Base-by-base conservation (phyloP, 2,797 vertebrate genomes). In the Percopsis omiscomaycus region DNA sequence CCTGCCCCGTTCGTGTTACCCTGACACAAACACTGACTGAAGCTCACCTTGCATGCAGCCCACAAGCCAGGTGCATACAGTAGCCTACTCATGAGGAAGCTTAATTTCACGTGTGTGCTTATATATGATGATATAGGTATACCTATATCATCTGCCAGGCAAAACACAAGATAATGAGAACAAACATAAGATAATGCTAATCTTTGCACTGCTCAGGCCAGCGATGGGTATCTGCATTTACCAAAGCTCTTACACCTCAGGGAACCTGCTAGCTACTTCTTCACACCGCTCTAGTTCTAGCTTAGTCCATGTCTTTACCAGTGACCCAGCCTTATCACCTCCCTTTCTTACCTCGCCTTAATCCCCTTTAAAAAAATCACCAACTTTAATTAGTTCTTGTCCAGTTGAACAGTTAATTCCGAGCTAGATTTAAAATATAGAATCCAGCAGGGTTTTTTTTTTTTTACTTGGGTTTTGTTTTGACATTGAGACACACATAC, bases 351-450 rank as follows among this genome's bases (percentile, higher is more conserved):
- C 74, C 68, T 79, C 22, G 3, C 44, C 54, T 69, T 79, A 86
- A 86, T 80, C 78, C 78, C 76, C 58, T 66, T 83, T 69, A 66
- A 82, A 63, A 74, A 85, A 74, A 79, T 76, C 64, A 73, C 30
- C 73, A 79, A 64, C 81, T 88, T 84, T 82, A 86, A 88, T 88
- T 83, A 80, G 75, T 78, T 80, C 47, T 76, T 83, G 73, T 82
- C 81, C 64, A 71, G 52, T 69, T 67, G 60, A 84, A 78, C 71
- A 66, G 75, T 77, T 86, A 86, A 88, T 86, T 78, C 81, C 15
- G 42, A 56, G 49, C 54, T 30, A 63, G 68, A 73, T 80, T 79
- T 77, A 73, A 81, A 85, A 68, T 66, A 61, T 57, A 83, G 47
- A 80, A 65, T 62, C 71, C 16, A 72, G 46, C 46, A 42, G 54